A percentile compares a stretch with the other conserved stretches of the same genome.
These are phyloP conservation scores for Caenorhabditis imperialis DNA, from an alignment of 2,888 invertebrate species.

Conservation along the genomic window DNA sequence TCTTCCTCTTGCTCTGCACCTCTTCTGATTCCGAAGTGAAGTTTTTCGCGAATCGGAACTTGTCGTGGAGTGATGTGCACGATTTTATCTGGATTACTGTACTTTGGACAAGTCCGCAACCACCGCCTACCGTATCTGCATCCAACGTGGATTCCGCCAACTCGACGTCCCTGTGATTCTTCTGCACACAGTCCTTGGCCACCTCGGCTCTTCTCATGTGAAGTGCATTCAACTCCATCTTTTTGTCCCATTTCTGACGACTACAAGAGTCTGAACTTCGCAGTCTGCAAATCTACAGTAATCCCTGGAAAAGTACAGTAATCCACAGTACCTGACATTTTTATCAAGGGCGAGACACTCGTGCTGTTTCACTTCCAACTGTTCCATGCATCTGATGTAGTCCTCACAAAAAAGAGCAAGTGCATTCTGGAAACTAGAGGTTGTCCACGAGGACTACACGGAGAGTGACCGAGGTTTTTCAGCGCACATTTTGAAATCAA, in stretches of 20 bases:
- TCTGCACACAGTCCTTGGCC: conserved; percentile 55
- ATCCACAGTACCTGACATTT: conserved; percentile 51
- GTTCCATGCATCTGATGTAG: conserved; percentile 61
- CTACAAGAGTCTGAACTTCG: conserved; percentile 46
- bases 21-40: not conserved
- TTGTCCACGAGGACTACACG: too few species aligned
- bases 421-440: conserved; percentile 11
- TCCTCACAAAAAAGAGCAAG: conserved; percentile 47
- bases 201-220: conserved; percentile 58
- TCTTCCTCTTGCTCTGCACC: conserved; percentile 5
- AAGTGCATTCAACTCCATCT: conserved; percentile 58
- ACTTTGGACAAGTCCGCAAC: not conserved
- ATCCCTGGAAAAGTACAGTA: too few species aligned
- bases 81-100: conserved; percentile 21
- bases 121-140: conserved; percentile 17
- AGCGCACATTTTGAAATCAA: too few species aligned
- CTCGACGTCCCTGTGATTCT: conserved; percentile 34
- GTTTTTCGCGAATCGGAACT: conserved; percentile 47
- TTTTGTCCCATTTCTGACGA: conserved; percentile 57
- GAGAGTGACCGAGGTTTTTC: too few species aligned
- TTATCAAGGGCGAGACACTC: conserved; percentile 57
- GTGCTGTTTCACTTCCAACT: conserved; percentile 57
- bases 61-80: conserved; percentile 41
- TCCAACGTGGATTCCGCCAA: conserved; percentile 54
- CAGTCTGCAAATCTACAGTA: conserved; percentile 40